Conservation (phyloP, 2,113 vertebrate species). For the Benitochromis conjunctus region DNA sequence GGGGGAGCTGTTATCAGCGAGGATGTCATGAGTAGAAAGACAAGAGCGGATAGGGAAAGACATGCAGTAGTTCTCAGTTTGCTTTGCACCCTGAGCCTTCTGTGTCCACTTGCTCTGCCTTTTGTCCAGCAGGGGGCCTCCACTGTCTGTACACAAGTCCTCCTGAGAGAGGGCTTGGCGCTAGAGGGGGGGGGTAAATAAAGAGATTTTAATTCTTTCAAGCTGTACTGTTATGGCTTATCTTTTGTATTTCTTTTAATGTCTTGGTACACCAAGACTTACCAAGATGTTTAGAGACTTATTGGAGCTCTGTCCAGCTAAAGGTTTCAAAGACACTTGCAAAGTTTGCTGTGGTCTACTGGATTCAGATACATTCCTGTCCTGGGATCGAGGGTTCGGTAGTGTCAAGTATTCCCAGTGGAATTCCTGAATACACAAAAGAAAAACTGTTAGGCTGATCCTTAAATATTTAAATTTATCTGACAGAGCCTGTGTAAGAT, state of each 20-base stretch:
- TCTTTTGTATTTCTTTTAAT: neutral
- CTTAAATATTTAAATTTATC: neutral
- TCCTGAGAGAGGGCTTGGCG: conserved; percentile 84
- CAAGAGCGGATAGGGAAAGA: conserved; percentile 79
- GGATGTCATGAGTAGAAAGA: conserved; percentile 78
- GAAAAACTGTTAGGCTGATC: neutral
- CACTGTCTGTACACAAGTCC: conserved; percentile 75
- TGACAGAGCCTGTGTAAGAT: neutral
- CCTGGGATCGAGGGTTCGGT: conserved; percentile 80
- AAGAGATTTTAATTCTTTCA: neutral
- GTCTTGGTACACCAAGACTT: neutral
- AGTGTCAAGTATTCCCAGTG: conserved; percentile 89
- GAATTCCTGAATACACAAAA: conserved; percentile 63
- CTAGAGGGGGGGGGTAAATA: conserved; percentile 51
- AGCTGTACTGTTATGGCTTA: neutral
- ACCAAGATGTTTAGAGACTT: conserved; percentile 52
- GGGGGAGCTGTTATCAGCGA: conserved; percentile 70
- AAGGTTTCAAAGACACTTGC: conserved; percentile 9
- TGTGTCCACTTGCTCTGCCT: conserved; percentile 53
- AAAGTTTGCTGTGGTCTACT: conserved; percentile 7
- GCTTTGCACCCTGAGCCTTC: conserved; percentile 42
- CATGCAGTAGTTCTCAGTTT: conserved; percentile 57
- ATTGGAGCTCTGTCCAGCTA: neutral
- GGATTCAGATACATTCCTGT: conserved; percentile 54
- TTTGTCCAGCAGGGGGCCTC: conserved; percentile 71